A percentile compares a stretch with the other conserved stretches of the same genome.
phyloP scores from a whole-genome alignment of 1,140 invertebrate genomes.

The Cydia pomonella region DNA sequence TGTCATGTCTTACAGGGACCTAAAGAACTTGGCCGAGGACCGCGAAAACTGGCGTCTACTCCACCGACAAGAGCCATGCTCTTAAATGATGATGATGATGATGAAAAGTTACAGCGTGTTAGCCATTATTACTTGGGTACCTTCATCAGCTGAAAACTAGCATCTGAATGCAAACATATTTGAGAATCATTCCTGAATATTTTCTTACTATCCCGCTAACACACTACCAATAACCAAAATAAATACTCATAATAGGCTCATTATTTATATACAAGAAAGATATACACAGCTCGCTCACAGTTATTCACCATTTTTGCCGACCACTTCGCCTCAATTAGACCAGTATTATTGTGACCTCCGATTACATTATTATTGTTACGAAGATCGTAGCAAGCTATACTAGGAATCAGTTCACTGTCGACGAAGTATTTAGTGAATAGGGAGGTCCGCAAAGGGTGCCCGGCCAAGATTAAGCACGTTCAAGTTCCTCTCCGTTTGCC shows the following conservation, averaged over 20 bases:
- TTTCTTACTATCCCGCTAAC: neutral
- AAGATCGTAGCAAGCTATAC: neutral
- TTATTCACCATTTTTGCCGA: neutral
- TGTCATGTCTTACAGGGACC: no score
- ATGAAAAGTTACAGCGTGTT: no score
- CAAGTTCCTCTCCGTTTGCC: conserved; percentile 45
- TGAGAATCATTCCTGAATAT: no score
- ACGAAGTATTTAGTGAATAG: neutral
- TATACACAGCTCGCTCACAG: neutral
- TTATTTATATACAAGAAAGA: conserved; percentile 19
- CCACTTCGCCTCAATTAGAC: neutral
- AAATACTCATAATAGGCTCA: conserved; percentile 19
- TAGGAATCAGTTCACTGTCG: neutral
- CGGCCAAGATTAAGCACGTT: conserved; percentile 46
- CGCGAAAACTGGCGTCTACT: no score
- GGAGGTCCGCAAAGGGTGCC: conserved; percentile 8
- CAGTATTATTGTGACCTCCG: neutral
- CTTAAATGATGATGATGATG: no score
- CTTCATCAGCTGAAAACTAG: no score
- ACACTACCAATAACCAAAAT: conserved; percentile 2
- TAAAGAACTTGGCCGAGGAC: no score
- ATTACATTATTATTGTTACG: neutral
- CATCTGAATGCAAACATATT: no score
- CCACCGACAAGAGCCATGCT: no score
- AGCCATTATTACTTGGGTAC: no score